phyloP scores from a whole-genome alignment of 2,888 invertebrate species.

The Tetranychus truncatus region DNA sequence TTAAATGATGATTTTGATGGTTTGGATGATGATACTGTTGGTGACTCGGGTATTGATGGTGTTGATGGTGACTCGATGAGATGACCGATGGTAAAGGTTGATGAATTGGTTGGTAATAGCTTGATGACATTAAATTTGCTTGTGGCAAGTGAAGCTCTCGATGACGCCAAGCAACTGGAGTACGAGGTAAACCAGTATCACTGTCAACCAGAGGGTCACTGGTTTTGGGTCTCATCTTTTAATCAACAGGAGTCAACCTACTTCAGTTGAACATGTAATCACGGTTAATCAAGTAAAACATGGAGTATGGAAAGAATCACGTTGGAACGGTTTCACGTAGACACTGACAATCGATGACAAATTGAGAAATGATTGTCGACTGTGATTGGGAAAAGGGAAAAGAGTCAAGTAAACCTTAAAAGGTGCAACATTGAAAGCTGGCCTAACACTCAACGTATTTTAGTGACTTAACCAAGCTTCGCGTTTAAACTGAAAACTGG shows the following conservation, averaged over 20 bases:
- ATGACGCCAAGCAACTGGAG: conserved; percentile 25
- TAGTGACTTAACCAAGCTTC: not conserved
- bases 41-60: not conserved
- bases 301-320: not conserved
- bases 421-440: too few species aligned
- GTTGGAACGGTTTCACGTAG: conserved; percentile 1
- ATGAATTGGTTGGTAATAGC: not conserved
- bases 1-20: not conserved
- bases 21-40: conserved; percentile 4
- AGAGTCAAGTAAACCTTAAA: too few species aligned
- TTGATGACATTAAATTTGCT: conserved; percentile 4
- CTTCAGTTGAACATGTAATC: too few species aligned
- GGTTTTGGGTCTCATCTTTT: not conserved
- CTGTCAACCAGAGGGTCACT: not conserved
- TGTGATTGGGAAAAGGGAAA: not conserved
- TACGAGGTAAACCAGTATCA: conserved; percentile 15
- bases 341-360: not conserved
- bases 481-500: not conserved
- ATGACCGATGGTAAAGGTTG: conserved; percentile 10
- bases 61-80: not conserved
- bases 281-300: too few species aligned
- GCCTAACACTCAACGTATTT: not conserved
- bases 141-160: conserved; percentile 21
- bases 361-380: too few species aligned
- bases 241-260: too few species aligned